Evolutionary conservation across 2,888 invertebrate species (phyloP).

Genomic region (Drosophila cracens): DNA sequence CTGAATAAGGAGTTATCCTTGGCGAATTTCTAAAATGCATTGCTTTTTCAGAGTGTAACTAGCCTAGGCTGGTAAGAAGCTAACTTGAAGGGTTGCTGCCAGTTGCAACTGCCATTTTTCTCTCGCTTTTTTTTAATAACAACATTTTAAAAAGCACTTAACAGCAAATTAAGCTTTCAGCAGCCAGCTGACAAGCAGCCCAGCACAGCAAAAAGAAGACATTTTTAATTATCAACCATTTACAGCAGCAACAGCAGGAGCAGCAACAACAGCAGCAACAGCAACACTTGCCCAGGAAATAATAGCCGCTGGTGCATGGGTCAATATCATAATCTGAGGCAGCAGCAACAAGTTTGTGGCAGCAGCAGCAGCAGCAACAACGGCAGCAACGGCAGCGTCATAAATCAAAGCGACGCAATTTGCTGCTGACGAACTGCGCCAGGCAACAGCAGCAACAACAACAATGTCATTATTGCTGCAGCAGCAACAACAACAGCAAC

Average conservation of each 20-base stretch:
- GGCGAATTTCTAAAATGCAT: neutral
- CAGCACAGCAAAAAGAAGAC: slow-evolving; percentile 58
- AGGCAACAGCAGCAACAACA: slow-evolving; percentile 54
- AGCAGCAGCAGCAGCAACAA: slow-evolving; percentile 39
- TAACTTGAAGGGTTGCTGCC: neutral
- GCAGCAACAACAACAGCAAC: slow-evolving; percentile 43
- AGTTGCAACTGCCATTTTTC: slow-evolving; percentile 21
- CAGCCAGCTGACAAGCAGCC: slow-evolving; percentile 43
- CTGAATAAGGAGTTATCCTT: neutral
- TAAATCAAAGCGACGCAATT: slow-evolving; percentile 83
- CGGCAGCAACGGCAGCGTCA: slow-evolving; percentile 67
- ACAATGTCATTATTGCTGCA: slow-evolving; percentile 35
- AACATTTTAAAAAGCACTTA: slow-evolving; percentile 77
- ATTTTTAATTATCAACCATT: slow-evolving; percentile 81
- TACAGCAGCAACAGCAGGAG: slow-evolving; percentile 56
- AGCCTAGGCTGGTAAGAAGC: neutral
- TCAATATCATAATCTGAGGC: slow-evolving; percentile 81
- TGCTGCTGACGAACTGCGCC: slow-evolving; percentile 79
- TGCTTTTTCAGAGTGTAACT: neutral
- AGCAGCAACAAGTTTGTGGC: slow-evolving; percentile 67
- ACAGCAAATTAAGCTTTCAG: slow-evolving; percentile 79
- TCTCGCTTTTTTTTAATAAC: slow-evolving; percentile 57
- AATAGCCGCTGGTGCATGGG: slow-evolving; percentile 78
- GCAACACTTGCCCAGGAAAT: slow-evolving; percentile 51
- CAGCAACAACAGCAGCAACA: slow-evolving; percentile 37